Conservation (phyloP, 2,888 invertebrate genomes). For the Xanthia icteritia region DNA sequence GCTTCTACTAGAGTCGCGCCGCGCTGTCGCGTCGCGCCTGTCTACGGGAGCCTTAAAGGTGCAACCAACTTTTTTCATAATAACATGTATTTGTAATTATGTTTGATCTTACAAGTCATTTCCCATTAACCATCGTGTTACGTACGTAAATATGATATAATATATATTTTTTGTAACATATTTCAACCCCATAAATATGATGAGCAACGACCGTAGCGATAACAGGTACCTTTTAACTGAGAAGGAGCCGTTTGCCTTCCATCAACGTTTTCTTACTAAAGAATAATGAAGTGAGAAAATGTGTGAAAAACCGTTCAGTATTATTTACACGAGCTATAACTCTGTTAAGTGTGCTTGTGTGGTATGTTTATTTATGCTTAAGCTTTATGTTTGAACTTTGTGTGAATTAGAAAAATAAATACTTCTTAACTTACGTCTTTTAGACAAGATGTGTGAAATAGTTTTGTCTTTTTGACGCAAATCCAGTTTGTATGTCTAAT, state of each 20-base stretch:
- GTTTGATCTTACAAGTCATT: not conserved
- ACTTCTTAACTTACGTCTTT: conserved; percentile 34
- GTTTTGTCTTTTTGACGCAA: conserved; percentile 36
- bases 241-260: conserved; percentile 9
- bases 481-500: conserved; percentile 7
- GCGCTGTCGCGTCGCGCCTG: too few species aligned
- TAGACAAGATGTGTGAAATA: conserved; percentile 40
- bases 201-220: not conserved
- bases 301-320: conserved; percentile 31
- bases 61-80: not conserved
- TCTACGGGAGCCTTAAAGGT: not conserved
- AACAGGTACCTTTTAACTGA: conserved; percentile 20
- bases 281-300: conserved; percentile 36
- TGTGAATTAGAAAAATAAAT: conserved; percentile 51
- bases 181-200: not conserved
- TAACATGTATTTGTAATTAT: not conserved
- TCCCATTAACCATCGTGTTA: too few species aligned
- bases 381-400: conserved; percentile 21
- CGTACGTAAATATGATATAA: not conserved
- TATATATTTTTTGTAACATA: not conserved
- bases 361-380: conserved; percentile 43
- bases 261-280: conserved; percentile 38
- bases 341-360: conserved; percentile 35
- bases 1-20: too few species aligned
- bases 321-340: conserved; percentile 40